These are phyloP conservation scores for Yponomeuta plumbellus DNA, from an alignment of 2,888 invertebrate genomes.

Conservation along the genomic window DNA sequence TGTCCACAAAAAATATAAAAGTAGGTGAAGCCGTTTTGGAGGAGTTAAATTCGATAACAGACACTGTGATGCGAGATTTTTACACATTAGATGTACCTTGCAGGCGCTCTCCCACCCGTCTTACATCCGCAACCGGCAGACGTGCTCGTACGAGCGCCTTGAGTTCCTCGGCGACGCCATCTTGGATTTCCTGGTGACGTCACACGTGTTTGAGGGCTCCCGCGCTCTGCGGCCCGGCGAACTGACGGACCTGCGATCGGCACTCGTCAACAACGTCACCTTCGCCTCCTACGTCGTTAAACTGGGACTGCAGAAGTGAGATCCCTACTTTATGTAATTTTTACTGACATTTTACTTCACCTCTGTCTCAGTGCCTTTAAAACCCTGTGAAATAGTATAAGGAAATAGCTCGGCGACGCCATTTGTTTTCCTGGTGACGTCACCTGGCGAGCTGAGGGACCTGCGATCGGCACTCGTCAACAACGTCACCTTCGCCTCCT, in stretches of 20 bases:
- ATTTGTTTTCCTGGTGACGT: slow-evolving; percentile 84
- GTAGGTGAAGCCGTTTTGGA: too few species aligned
- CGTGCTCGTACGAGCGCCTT: slow-evolving; percentile 92
- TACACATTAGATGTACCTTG: too few species aligned
- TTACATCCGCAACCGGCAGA: slow-evolving; percentile 86
- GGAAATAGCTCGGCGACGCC: too few species aligned
- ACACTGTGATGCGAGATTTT: too few species aligned
- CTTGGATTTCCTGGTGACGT: slow-evolving; percentile 91
- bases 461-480: slow-evolving; percentile 96
- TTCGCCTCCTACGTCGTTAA: slow-evolving; percentile 93
- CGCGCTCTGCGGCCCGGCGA: slow-evolving; percentile 85
- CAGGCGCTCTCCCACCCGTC: slow-evolving; percentile 96
- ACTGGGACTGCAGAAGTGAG: slow-evolving; percentile 87
- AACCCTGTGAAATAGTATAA: too few species aligned
- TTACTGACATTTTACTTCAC: too few species aligned
- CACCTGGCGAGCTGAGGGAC: slow-evolving; percentile 96
- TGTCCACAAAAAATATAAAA: too few species aligned
- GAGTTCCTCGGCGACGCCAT: slow-evolving; percentile 96
- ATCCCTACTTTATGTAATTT: too few species aligned
- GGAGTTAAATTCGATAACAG: too few species aligned
- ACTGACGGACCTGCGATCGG: slow-evolving; percentile 94
- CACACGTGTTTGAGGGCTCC: slow-evolving; percentile 89
- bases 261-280: slow-evolving; percentile 97
- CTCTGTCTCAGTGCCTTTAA: too few species aligned
- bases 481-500: slow-evolving; percentile 94